A percentile compares a stretch with the other conserved stretches of the same genome.
phyloP scores from a whole-genome alignment of 1,140 invertebrate species.

The Maconellicoccus hirsutus region DNA sequence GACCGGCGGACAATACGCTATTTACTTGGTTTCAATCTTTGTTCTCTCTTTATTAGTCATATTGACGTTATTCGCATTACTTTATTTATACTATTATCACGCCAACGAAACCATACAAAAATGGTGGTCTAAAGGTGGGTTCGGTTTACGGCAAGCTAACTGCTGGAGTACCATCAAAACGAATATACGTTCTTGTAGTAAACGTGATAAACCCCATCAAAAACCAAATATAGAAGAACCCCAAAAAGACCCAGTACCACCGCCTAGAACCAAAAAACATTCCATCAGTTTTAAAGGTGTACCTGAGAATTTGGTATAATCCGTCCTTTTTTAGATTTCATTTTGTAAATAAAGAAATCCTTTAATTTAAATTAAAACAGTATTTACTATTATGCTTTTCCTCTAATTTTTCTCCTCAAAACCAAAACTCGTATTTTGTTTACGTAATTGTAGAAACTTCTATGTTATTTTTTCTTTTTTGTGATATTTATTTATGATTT shows the following conservation, averaged over 20 bases:
- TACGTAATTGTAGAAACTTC: too few species aligned
- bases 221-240: not conserved
- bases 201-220: not conserved
- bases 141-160: not conserved
- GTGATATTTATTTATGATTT: constrained; percentile 5
- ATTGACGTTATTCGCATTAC: constrained; percentile 36
- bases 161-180: not conserved
- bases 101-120: constrained; percentile 23
- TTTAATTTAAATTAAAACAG: too few species aligned
- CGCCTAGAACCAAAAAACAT: constrained; percentile 24
- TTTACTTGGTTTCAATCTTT: constrained; percentile 36
- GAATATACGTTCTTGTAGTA: not conserved
- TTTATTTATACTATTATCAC: constrained; percentile 33
- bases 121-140: constrained; percentile 20
- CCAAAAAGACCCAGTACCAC: constrained; percentile 24
- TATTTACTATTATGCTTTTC: too few species aligned
- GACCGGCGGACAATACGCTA: constrained; percentile 31
- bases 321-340: not conserved
- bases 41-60: constrained; percentile 38
- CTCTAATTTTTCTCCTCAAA: not conserved
- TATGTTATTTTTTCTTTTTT: not conserved
- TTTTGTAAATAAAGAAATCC: too few species aligned
- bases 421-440: not conserved
- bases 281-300: constrained; percentile 25
- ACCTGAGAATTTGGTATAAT: constrained; percentile 27